Base-by-base conservation (phyloP, 2,888 invertebrate genomes). In the Sylvicola fuscatus region DNA sequence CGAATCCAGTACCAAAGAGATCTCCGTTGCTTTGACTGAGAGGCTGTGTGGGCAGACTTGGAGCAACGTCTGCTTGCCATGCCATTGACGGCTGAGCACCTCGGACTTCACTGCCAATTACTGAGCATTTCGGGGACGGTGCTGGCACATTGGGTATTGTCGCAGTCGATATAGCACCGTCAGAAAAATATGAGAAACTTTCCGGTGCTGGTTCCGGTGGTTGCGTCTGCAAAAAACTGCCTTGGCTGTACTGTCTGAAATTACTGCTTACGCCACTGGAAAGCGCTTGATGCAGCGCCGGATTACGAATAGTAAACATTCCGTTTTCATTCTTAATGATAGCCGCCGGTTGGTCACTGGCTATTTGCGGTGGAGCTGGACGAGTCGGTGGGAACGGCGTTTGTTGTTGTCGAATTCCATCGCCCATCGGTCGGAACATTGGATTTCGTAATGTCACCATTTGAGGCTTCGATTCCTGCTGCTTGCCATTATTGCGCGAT, bases 271-370 rank as follows among this genome's bases (percentile, higher is more conserved):
- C 21, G 5, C 21, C 21, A 21, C 8, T 21, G 21, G 21, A 21
- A 8, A 21, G 21, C 7, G 57, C 56, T 1, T 56, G 56, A 41
- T 59, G 59, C 34, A 59, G 38, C 8, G 57, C 57, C 0, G 82
- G 82, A 54, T 81, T 82, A 10, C 83, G 61, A 34, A 83, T 84
- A 0, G 83, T 83, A 39, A 80, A 83, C 81, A 83, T 83, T 8
- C 81, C 81, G 47, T 74, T 72, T 40, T 72, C 74, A 42, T 70
- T 71, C 45, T 71, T 73, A 45, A 73, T 72, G 41, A 74, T 74
- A 3, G 73, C 68, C 3, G 72, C 71, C 35, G 71, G 72, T 37
- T 68, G 68, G 40, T 60, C 58, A 13, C 28, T 11, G 29, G 37
- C 26, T 14, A 33, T 11, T 15, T 33, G 37, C 15, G 45, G 37